phyloP scores from a whole-genome alignment of 2,888 invertebrate genomes.

The Morinoia aosen region DNA sequence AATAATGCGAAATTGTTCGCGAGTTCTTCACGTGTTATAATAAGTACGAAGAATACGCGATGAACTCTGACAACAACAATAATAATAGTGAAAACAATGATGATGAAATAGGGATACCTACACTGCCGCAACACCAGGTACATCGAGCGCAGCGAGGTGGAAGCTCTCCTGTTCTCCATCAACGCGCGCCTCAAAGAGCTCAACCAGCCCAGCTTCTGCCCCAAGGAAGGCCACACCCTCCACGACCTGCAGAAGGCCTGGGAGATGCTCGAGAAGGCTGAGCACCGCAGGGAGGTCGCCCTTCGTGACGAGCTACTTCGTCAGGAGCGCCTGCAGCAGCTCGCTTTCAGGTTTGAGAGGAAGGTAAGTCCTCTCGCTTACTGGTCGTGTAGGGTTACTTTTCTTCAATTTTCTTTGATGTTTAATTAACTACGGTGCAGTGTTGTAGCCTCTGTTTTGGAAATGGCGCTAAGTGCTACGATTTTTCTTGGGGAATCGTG shows the following conservation, averaged over 20 bases:
- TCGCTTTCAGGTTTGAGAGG: conserved; percentile 95
- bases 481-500: too few species aligned
- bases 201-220: conserved; percentile 85
- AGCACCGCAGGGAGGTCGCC: conserved; percentile 93
- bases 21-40: too few species aligned
- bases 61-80: too few species aligned
- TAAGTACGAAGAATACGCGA: too few species aligned
- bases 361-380: conserved; percentile 76
- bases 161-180: conserved; percentile 95
- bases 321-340: conserved; percentile 92
- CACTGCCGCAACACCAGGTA: conserved; percentile 76
- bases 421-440: too few species aligned
- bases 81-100: too few species aligned
- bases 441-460: too few species aligned
- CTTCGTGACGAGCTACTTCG: conserved; percentile 89
- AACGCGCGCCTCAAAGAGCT: conserved; percentile 92
- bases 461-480: too few species aligned
- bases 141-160: conserved; percentile 96
- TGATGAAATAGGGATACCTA: too few species aligned
- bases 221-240: conserved; percentile 78
- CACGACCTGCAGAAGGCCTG: conserved; percentile 97
- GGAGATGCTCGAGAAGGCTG: conserved; percentile 92
- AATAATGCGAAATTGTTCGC: too few species aligned
- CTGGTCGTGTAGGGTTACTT: not conserved
- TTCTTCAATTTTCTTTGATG: too few species aligned